Evolutionary conservation across 2,888 invertebrate genomes (phyloP).

Genomic region (Leuctra nigra): DNA sequence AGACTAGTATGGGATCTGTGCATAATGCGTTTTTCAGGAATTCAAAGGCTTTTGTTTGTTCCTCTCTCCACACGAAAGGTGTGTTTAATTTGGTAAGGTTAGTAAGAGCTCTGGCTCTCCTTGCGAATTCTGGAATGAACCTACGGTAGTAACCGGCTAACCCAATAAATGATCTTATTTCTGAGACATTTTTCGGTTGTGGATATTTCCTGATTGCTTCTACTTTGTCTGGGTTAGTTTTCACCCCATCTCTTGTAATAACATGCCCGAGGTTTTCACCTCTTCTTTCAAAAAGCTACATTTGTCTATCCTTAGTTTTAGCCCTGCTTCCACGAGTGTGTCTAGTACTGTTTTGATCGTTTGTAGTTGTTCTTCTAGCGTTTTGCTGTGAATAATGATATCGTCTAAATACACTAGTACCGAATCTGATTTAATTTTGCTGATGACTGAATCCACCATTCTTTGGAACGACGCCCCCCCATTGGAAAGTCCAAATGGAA

Average conservation of each 20-base stretch:
- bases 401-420: neutral
- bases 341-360: constrained; percentile 27
- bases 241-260: constrained; percentile 30
- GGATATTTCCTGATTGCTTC: constrained; percentile 29
- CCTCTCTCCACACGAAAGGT: constrained; percentile 26
- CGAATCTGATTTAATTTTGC: no score
- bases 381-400: neutral
- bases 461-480: constrained; percentile 7
- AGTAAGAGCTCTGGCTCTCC: constrained; percentile 32
- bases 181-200: constrained; percentile 24
- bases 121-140: constrained; percentile 32
- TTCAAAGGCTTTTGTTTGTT: constrained; percentile 27
- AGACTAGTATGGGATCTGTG: constrained; percentile 27
- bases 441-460: constrained; percentile 1
- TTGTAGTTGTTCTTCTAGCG: constrained; percentile 22
- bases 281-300: constrained; percentile 29
- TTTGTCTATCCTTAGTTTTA: constrained; percentile 30
- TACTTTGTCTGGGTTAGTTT: constrained; percentile 31
- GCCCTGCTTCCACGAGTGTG: constrained; percentile 24
- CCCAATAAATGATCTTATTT: constrained; percentile 32
- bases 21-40: constrained; percentile 25
- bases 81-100: constrained; percentile 30
- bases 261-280: constrained; percentile 32
- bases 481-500: constrained; percentile 18
- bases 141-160: constrained; percentile 33